A percentile compares a stretch with the other conserved stretches of the same genome.
These are phyloP conservation scores for Clupea harengus DNA, from an alignment of 2,113 vertebrate genomes.

Conservation along the genomic window DNA sequence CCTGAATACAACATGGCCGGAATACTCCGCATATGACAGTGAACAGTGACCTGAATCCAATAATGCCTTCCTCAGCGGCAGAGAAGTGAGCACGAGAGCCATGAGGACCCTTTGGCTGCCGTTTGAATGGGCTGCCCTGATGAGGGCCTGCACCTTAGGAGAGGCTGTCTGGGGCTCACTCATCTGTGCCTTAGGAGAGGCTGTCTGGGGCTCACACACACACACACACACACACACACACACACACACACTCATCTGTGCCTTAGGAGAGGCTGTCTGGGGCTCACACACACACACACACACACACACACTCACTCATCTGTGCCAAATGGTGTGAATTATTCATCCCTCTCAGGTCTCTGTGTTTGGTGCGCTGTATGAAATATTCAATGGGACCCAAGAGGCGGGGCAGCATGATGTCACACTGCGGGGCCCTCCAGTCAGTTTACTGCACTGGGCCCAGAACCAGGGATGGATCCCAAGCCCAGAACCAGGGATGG, in stretches of 20 bases:
- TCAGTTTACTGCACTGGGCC: no score
- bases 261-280: not conserved
- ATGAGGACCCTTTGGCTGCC: not conserved
- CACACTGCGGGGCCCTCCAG: no score
- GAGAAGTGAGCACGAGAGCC: not conserved
- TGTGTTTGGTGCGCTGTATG: not conserved
- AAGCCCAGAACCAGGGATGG: no score
- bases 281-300: no score
- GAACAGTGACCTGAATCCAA: no score
- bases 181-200: slow-evolving; percentile 38
- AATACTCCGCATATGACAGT: no score
- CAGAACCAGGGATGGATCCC: no score
- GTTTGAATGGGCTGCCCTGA: no score
- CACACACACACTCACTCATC: slow-evolving; percentile 54
- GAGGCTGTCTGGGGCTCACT: not conserved
- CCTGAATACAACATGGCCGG: no score
- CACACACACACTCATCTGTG: slow-evolving; percentile 58
- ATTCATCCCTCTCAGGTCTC: slow-evolving; percentile 56
- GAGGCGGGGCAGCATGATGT: no score
- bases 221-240: no score
- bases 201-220: not conserved
- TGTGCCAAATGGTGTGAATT: slow-evolving; percentile 62
- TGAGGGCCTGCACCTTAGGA: not conserved
- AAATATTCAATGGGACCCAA: not conserved
- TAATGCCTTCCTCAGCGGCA: no score